Base-by-base conservation (phyloP, 2,113 vertebrate species). In the Salvelinus alpinus region DNA sequence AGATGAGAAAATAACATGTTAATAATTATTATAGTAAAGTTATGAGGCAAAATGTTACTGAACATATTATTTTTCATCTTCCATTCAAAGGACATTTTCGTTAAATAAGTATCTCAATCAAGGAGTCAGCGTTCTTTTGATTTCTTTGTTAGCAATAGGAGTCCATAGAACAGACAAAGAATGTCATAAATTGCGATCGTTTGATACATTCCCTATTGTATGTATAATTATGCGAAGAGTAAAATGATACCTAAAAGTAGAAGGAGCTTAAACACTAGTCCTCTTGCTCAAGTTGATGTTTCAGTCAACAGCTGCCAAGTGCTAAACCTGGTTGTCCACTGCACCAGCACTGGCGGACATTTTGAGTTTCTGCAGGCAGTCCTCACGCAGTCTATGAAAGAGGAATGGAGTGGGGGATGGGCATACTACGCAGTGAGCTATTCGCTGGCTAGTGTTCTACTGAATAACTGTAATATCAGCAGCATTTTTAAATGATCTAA, bases 321-420 rank as follows among this genome's bases (percentile, higher is more conserved):
- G 78, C 78, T 89, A 81, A 77, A 85, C 85, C 80, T 24, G 83
- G 82, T 85, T 87, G 80, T 85, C 44, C 77, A n/a, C 80, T 88
- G 82, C 77, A 87, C 12, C 80, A 89, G 84, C 82, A 70, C 89
- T 87, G 89, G 91, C 87, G 87, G 91, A 91, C 91, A 92, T 91
- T 90, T 93, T 92, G 84, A 85, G 87, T 85, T 83, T 87, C 79
- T 90, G 80, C 82, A 87, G 73, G 60, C 22, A 64, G 60, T 64
- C 20, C 5, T 22, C 7, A 64, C 5, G 2, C n/a, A 34, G 2
- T 70, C 20, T 22, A 70, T 68, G 34, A 22, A 69, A 70, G 68
- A 70, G 44, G 74, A 80, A 82, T 44, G 74, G 85, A 73, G 77
- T 65, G 75, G 81, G 78, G 84, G 85, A 64, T 80, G 87, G 85